Evolutionary conservation across 2,888 invertebrate genomes (phyloP).

Genomic region (Tenodera sinensis): DNA sequence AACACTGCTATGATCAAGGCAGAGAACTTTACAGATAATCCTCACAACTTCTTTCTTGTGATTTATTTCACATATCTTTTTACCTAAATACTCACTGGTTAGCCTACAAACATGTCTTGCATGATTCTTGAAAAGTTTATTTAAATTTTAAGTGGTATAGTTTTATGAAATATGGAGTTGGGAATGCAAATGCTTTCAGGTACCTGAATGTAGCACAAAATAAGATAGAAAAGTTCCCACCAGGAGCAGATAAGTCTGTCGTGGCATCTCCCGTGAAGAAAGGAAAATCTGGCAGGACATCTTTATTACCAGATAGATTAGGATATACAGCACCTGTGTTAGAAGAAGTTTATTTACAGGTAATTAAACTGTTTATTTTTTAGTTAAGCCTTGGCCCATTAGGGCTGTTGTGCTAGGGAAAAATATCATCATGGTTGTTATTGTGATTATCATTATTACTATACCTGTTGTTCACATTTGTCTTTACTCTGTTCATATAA

Average conservation of each 20-base stretch:
- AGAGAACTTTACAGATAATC: too few species aligned
- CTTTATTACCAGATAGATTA: conserved; percentile 37
- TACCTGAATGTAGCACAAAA: conserved; percentile 87
- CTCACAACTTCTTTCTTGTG: too few species aligned
- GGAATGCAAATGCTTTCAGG: conserved; percentile 39
- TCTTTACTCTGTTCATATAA: background rate
- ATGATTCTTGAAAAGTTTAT: background rate
- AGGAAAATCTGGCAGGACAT: conserved; percentile 37
- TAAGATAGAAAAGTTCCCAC: conserved; percentile 73
- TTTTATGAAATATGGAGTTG: background rate
- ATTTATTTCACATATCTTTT: too few species aligned
- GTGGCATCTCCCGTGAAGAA: conserved; percentile 38
- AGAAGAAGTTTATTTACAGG: conserved; percentile 86
- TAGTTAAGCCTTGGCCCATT: too few species aligned
- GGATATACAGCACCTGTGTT: conserved; percentile 72
- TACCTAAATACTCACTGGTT: too few species aligned
- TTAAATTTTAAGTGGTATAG: background rate
- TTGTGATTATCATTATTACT: too few species aligned
- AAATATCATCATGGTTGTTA: too few species aligned
- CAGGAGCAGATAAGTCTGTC: conserved; percentile 41
- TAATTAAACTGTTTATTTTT: conserved; percentile 37
- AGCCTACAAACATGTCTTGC: too few species aligned
- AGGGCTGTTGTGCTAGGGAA: too few species aligned
- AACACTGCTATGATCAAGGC: too few species aligned
- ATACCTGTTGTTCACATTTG: too few species aligned